Evolutionary conservation across 2,797 vertebrate species (phyloP), one percentile per base, ranked within the genome.

Genomic region (Odontamblyopus lacepedii): DNA sequence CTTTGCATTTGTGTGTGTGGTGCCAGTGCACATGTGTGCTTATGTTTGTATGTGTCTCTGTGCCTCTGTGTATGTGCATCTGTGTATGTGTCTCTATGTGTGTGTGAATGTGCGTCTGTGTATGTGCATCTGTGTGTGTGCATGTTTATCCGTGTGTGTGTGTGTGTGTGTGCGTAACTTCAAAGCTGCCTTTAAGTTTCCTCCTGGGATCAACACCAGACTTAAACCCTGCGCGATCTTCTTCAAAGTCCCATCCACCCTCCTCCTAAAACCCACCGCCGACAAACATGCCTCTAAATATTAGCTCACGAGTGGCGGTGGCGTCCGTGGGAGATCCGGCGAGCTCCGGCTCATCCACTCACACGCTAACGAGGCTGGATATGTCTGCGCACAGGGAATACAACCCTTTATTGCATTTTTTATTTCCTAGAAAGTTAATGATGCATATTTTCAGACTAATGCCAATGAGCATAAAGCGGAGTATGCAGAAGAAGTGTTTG

Each of bases 191-290:
- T 81, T 75, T 84, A 78, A 86, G 70, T 76, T 67, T 11, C 74
- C 81, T 83, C 85, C 67, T 63, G 86, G 80, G 85, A 91, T 64
- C 57, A 70, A 67, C 80, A 80, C 60, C 74, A 88, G 80, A 83
- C 81, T 79, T 84, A 80, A 88, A 90, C 77, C 83, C 63, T 77
- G 83, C 84, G 87, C 78, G 78, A 72, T 60, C 74, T 69, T 64
- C 69, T 85, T 88, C 79, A 86, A 87, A 88, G 81, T 77, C 76
- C 80, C 67, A 73, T 67, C 77, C 69, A 73, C 55, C 65, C 53
- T 85, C 78, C 81, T 78, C 69, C 78, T 77, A 73, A 76, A 80
- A 48, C 55, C 70, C 35, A 11, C n/a, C 62, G 75, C 62, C 76
- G 78, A 78, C 66, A 67, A 69, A 83, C 72, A 73, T 79, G 70